Evolutionary conservation across 2,797 vertebrate genomes (phyloP), one percentile per base, ranked within the genome.

Genomic region (Poecilia velifera): DNA sequence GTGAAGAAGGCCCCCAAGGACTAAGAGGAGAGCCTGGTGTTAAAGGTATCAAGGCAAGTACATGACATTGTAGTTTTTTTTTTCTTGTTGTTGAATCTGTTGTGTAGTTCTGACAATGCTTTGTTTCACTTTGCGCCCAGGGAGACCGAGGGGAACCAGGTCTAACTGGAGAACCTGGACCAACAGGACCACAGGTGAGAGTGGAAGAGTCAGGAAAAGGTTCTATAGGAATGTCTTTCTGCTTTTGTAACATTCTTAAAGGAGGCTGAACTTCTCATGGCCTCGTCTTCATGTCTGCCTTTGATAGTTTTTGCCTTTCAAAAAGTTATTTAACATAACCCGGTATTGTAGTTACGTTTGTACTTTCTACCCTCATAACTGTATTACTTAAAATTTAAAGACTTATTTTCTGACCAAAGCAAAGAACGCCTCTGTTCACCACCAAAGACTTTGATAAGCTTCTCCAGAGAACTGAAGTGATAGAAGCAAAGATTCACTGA

Each of bases 81-180:
- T 81, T 22, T 10, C 22, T 20, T 64, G 16, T 8, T 59, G 3
- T 55, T 79, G 20, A 76, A 75, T 75, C 7, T 13, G 8, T 13
- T 31, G 12, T 41, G 3, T 6, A 16, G 28, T 25, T 55, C 20
- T 84, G 28, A 87, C 10, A 39, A 20, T 34, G 20, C 31, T 36
- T 73, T 28, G 31, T 76, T 77, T 20, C 81, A 14, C 5, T 31
- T 18, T 77, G 46, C 73, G 10, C 71, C 18, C 73, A 97, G 96
- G 96, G 95, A 81, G 94, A 94, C 2, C 72, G 62, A 77, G 96
- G 96, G 7, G 88, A 92, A 25, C 87, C 88, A 66, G 94, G 95
- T 1, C 72, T 91, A 41, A 75, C 73, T 4, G 94, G 95, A 79
- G 84, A 87, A 87, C 89, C 84, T 53, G 94, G 95, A 49, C 78